Base-by-base conservation (phyloP, 2,888 invertebrate species). In the Pollenia angustigena region DNA sequence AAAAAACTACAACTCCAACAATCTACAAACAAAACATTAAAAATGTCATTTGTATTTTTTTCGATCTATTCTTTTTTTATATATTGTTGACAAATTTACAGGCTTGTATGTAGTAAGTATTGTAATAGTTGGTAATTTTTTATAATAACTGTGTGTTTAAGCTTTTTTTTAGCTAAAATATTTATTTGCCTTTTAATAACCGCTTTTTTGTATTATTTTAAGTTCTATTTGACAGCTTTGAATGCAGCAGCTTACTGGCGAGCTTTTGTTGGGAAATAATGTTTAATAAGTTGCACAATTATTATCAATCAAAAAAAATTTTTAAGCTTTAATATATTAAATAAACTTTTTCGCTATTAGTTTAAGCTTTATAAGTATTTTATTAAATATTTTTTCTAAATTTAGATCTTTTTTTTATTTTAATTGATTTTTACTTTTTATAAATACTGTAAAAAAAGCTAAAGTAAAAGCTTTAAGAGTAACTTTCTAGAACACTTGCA, bases 71-170 rank as follows among this genome's bases (percentile, higher is more conserved):
- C 68, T 46, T 76, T 85, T 86, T 85, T 64, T 62, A 68, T 69
- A 62, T 72, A 81, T 64, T 75, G 78, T 84, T 81, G 83, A 88
- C 85, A 78, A 84, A 89, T 88, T 91, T 91, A 88, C 92, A 92
- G 92, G 91, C 92, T 92, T 92, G 90, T 91, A 90, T 92, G 92
- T 92, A 92, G 90, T 91, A 90, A 90, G 90, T 90, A 90, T 89
- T 87, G 86, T 85, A 87, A 83, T 87, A 87, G 32, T 87, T 64
- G 72, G 80, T 88, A 85, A 80, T 62, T 85, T 78, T 62, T 75
- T 14, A 56, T 46, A 3, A 79, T 62, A 52, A 71, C 48, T 69
- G 42, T 71, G 32, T 54, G 60, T 40, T 11, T 58, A 74, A 79
- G 71, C 69, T 71, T 81, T 76, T 46, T 50, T 42, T 42, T 9